These are phyloP conservation scores for Melanotaenia maccullochi DNA, from an alignment of 2,797 vertebrate genomes.

Conservation along the genomic window DNA sequence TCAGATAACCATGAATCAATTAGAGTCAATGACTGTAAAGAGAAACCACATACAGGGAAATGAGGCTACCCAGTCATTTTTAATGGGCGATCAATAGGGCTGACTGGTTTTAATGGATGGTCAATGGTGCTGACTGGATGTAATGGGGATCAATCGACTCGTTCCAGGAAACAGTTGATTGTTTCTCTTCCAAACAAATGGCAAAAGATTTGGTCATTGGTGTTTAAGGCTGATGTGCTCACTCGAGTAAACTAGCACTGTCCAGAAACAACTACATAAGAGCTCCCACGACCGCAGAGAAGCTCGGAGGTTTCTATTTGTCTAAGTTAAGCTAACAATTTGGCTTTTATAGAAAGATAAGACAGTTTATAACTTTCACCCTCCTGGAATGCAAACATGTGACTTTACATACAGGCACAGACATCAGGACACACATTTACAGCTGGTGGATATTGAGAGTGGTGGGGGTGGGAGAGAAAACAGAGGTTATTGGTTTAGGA, in stretches of 20 bases:
- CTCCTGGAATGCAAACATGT: neutral
- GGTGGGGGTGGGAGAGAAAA: slow-evolving; percentile 15
- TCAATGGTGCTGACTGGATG: slow-evolving; percentile 48
- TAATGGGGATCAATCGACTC: slow-evolving; percentile 59
- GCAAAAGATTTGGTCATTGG: slow-evolving; percentile 17
- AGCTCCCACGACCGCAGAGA: neutral
- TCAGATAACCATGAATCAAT: slow-evolving; percentile 71
- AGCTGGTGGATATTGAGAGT: slow-evolving; percentile 5
- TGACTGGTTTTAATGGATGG: slow-evolving; percentile 67
- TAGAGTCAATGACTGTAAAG: slow-evolving; percentile 22
- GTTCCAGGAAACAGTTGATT: slow-evolving; percentile 44
- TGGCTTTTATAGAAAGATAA: neutral
- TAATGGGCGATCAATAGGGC: slow-evolving; percentile 66
- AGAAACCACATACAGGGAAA: slow-evolving; percentile 50
- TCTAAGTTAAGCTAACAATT: slow-evolving; percentile 16
- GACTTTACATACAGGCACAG: neutral
- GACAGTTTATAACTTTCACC: slow-evolving; percentile 17
- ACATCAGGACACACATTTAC: neutral
- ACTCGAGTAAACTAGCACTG: neutral
- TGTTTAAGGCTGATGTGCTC: slow-evolving; percentile 15
- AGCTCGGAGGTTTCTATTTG: slow-evolving; percentile 13
- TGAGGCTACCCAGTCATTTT: slow-evolving; percentile 44
- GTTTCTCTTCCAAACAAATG: slow-evolving; percentile 52
- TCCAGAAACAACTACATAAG: slow-evolving; percentile 3
- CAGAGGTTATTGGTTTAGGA: slow-evolving; percentile 56